Evolutionary conservation across 2,888 invertebrate species (phyloP).

Genomic region (Sesia apiformis): DNA sequence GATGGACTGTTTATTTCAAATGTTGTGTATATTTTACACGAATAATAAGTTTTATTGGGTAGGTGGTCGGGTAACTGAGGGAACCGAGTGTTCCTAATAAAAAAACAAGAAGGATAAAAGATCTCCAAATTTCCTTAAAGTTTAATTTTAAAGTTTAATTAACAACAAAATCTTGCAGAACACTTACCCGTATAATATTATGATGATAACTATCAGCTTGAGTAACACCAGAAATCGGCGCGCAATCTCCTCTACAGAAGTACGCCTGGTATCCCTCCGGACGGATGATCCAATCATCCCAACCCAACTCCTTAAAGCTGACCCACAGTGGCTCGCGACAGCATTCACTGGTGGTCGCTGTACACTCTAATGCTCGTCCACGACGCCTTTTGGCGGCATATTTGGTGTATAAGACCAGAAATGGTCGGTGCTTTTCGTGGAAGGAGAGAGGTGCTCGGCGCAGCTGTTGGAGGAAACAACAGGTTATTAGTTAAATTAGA

Average conservation of each 20-base stretch:
- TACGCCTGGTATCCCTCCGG: constrained; percentile 90
- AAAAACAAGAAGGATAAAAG: no score
- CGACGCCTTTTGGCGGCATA: constrained; percentile 79
- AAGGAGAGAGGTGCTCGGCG: constrained; percentile 80
- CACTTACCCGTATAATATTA: constrained; percentile 82
- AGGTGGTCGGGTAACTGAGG: no score
- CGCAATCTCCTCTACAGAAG: constrained; percentile 89
- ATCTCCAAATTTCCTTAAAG: no score
- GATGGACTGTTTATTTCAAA: no score
- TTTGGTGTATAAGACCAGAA: constrained; percentile 85
- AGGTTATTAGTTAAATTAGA: no score
- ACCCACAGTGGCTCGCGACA: constrained; percentile 89
- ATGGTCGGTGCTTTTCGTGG: constrained; percentile 81
- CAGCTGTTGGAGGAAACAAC: constrained; percentile 41
- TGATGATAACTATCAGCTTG: constrained; percentile 76
- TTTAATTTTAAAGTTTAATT: not conserved
- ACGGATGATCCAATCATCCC: constrained; percentile 91
- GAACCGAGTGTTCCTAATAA: no score
- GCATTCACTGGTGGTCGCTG: constrained; percentile 77
- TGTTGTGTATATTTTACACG: no score
- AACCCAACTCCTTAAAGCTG: constrained; percentile 88
- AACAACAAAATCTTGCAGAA: not conserved
- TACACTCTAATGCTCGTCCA: constrained; percentile 80
- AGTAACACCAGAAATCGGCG: constrained; percentile 81
- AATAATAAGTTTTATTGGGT: no score